Evolutionary conservation across 2,888 invertebrate genomes (phyloP), one percentile per base, ranked within the genome.

Genomic region (Drosophila quinaria): DNA sequence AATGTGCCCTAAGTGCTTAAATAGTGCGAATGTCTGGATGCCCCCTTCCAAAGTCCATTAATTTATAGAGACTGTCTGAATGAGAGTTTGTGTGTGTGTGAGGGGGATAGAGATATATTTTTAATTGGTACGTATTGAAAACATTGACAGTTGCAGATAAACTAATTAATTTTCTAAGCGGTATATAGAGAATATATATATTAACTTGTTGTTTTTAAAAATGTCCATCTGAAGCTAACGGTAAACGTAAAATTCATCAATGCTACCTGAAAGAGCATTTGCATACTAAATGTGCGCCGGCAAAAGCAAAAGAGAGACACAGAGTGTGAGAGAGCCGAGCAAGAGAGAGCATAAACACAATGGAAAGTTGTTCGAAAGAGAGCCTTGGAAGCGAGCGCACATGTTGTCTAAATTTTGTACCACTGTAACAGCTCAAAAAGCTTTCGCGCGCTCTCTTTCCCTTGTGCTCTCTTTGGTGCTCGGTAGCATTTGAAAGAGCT

Each of bases 1-100:
- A 82, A 68, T 73, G 88, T 64, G 69, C 65, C 58, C 86, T 72
- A 62, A 81, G 83, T 77, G 80, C 79, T 77, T 70, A 78, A 50
- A 65, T 67, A 69, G 77, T 69, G 61, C 76, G 44, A 69, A 51
- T 64, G 79, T 81, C 79, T 78, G 56, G 44, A 44, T 35, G 15
- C 44, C 25, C 15, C 22, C 51, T 52, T 56, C 70, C 74, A 54
- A 67, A 72, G 39, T 39, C 52, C 42, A 17, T 39, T 31, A 41
- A 42, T 15, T 39, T 58, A 3, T n/a, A 3, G 5, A 39, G 37
- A 49, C 17, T 15, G 35, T 5, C 47, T 29, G 37, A 0, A 22
- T 10, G 1, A 8, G 6, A 22, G 25, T 19, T 3, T 39, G 8
- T 8, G 15, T n/a, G 11, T 25, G 52, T 15, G 52, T 25, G 11